Percentiles rank a stretch among this genome's conserved stretches.
phyloP scores from a whole-genome alignment of 2,888 invertebrate species.

The Synergus japonicus region DNA sequence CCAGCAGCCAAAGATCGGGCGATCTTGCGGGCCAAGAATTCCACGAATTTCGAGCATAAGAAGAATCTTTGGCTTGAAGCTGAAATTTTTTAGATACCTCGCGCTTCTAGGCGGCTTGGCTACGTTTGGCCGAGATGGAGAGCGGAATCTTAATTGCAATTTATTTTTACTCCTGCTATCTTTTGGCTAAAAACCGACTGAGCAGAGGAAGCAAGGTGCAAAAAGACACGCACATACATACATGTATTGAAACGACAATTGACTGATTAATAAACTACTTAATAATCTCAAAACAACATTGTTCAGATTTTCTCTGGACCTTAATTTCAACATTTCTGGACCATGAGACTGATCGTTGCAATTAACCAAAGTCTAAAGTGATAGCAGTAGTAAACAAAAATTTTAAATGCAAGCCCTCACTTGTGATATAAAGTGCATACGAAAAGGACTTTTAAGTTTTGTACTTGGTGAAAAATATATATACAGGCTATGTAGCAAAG shows the following conservation, averaged over 20 bases:
- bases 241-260: background rate
- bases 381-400: too few relatives aligned
- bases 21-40: slow-evolving; percentile 60
- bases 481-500: too few relatives aligned
- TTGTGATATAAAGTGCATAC: background rate
- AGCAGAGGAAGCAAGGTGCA: slow-evolving; percentile 17
- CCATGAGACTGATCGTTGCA: too few relatives aligned
- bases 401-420: too few relatives aligned
- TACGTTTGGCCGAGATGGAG: slow-evolving; percentile 65
- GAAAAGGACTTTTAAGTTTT: background rate
- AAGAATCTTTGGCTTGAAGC: slow-evolving; percentile 67
- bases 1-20: slow-evolving; percentile 30
- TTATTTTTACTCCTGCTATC: slow-evolving; percentile 67
- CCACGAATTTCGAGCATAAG: slow-evolving; percentile 63
- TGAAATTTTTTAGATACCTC: slow-evolving; percentile 67
- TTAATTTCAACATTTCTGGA: too few relatives aligned
- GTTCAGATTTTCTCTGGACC: too few relatives aligned
- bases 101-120: slow-evolving; percentile 55
- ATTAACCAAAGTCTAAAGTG: too few relatives aligned
- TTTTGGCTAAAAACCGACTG: slow-evolving; percentile 56
- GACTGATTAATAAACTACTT: too few relatives aligned
- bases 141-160: slow-evolving; percentile 74
- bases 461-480: background rate
- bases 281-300: too few relatives aligned
- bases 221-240: background rate